Evolutionary conservation across 2,888 invertebrate species (phyloP).

Genomic region (Apamea anceps): DNA sequence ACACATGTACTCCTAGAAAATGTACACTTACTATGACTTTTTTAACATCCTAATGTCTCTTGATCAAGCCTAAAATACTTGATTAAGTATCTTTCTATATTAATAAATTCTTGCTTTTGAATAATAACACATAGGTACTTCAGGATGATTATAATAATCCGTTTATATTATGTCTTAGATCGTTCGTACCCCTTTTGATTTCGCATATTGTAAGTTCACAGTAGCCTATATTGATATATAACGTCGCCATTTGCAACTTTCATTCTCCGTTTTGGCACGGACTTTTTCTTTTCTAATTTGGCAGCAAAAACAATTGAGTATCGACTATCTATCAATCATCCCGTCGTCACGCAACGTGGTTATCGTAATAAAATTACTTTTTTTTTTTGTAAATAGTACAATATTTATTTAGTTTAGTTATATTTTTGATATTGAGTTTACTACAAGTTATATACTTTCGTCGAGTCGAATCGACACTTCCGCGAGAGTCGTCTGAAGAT

Average conservation of each 20-base stretch:
- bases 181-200: neutral
- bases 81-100: neutral
- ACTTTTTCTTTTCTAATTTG: slow-evolving; percentile 19
- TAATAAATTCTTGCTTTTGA: neutral
- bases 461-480: neutral
- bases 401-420: neutral
- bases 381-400: neutral
- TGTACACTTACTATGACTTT: neutral
- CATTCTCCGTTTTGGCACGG: neutral
- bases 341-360: slow-evolving; percentile 15
- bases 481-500: neutral
- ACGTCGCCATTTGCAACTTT: slow-evolving; percentile 15
- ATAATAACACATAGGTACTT: neutral
- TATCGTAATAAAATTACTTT: neutral
- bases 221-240: slow-evolving; percentile 6
- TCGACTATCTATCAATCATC: slow-evolving; percentile 38
- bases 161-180: neutral
- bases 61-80: neutral
- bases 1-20: neutral
- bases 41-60: neutral
- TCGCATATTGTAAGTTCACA: too few species aligned
- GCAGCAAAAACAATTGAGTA: slow-evolving; percentile 40
- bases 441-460: neutral
- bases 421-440: slow-evolving; percentile 7
- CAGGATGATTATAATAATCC: neutral